These are phyloP conservation scores for Plebejus argus DNA, from an alignment of 2,888 invertebrate species.

Conservation along the genomic window DNA sequence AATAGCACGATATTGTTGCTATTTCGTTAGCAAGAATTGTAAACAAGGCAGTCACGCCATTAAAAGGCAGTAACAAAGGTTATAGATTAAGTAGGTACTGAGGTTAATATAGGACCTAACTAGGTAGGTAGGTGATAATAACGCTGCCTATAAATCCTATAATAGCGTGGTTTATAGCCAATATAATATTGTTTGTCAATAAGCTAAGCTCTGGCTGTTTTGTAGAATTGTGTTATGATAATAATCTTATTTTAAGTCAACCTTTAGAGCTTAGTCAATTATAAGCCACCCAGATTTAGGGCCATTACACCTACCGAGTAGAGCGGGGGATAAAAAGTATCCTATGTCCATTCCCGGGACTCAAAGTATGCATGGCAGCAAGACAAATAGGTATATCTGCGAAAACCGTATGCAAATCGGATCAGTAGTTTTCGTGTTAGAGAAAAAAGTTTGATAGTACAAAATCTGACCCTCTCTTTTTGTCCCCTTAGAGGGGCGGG, in stretches of 20 bases:
- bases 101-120: no score
- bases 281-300: no score
- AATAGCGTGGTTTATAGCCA: not conserved
- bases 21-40: not conserved
- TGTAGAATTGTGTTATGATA: not conserved
- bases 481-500: no score
- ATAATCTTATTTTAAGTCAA: not conserved
- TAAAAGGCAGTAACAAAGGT: not conserved
- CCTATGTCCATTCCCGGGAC: no score
- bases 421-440: no score
- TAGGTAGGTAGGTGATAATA: not conserved
- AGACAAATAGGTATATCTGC: no score
- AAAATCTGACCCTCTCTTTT: no score
- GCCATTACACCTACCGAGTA: no score
- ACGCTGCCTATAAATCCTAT: not conserved
- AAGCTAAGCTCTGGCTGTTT: not conserved
- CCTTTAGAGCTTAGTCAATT: not conserved
- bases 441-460: no score
- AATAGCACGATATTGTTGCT: not conserved
- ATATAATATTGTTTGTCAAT: not conserved
- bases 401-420: no score
- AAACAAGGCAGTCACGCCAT: not conserved
- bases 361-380: no score
- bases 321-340: no score
- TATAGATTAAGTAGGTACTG: not conserved